Percentiles rank a stretch among this genome's conserved stretches.
Conservation (phyloP, 2,113 vertebrate genomes). For the Phoenicopterus ruber region DNA sequence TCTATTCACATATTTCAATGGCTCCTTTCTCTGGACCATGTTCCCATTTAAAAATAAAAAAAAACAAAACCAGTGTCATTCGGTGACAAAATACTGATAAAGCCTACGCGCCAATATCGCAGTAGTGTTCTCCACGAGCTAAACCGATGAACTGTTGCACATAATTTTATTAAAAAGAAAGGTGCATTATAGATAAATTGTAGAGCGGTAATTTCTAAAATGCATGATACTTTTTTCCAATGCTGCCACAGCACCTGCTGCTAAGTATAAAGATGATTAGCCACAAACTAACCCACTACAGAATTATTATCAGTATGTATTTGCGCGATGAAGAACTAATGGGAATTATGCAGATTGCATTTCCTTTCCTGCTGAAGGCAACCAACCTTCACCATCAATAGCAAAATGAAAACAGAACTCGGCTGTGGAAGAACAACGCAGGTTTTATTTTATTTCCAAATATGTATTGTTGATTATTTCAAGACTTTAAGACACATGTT, state of each 20-base stretch:
- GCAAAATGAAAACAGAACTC: conserved; percentile 58
- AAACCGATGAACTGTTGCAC: conserved; percentile 35
- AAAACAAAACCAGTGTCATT: not conserved
- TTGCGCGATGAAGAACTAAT: conserved; percentile 62
- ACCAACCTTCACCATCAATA: conserved; percentile 61
- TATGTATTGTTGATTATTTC: conserved; percentile 58
- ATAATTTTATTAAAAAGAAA: conserved; percentile 22
- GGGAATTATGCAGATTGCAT: conserved; percentile 71
- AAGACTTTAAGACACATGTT: conserved; percentile 41
- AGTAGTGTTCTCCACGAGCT: not conserved
- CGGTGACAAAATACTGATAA: conserved; percentile 11
- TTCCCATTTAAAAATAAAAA: not conserved
- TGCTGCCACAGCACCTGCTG: conserved; percentile 62
- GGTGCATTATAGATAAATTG: conserved; percentile 36
- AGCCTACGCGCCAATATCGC: not conserved
- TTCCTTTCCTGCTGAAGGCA: conserved; percentile 66
- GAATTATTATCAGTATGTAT: conserved; percentile 62
- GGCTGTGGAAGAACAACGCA: conserved; percentile 44
- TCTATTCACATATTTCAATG: not conserved
- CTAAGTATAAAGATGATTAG: conserved; percentile 64
- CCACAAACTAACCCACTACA: conserved; percentile 60
- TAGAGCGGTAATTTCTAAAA: conserved; percentile 42
- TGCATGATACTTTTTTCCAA: conserved; percentile 5
- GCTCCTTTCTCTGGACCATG: not conserved
- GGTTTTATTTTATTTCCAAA: conserved; percentile 18